Conservation (phyloP, 1,140 invertebrate species). For the Ladona fulva region DNA sequence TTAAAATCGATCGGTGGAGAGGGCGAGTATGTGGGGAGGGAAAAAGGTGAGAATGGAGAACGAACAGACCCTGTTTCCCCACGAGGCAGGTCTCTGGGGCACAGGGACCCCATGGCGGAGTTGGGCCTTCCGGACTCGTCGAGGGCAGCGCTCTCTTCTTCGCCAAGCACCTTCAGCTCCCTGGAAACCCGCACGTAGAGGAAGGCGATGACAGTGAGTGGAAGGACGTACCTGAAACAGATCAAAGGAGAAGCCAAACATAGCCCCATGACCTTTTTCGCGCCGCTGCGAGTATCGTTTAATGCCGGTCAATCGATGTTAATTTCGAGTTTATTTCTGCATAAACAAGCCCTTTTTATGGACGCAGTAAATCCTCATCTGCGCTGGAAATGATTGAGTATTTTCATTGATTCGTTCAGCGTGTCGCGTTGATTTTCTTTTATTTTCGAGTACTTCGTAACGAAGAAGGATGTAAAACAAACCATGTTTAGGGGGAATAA, state of each 20-base stretch:
- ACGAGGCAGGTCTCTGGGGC: constrained; percentile 35
- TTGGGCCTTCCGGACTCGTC: not conserved
- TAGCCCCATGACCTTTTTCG: not conserved
- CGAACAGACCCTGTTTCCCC: not conserved
- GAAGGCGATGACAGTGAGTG: constrained; percentile 50
- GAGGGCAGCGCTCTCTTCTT: constrained; percentile 14
- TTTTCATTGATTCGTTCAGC: no score
- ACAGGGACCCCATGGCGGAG: constrained; percentile 39
- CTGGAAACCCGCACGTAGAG: constrained; percentile 51
- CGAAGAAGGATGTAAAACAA: no score
- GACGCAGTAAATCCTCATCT: no score
- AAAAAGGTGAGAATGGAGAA: not conserved
- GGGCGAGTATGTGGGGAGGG: not conserved
- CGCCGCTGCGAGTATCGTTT: constrained; percentile 34
- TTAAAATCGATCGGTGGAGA: no score
- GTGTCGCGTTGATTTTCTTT: no score
- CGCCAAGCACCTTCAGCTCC: constrained; percentile 48
- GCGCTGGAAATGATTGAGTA: no score
- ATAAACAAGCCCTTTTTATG: no score
- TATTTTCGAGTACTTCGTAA: no score
- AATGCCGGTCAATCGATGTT: constrained; percentile 25
- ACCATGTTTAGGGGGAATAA: no score
- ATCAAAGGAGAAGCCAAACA: no score
- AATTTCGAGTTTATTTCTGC: not conserved
- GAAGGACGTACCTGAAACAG: constrained; percentile 53